Percentiles rank a stretch among this genome's conserved stretches.
phyloP scores from a whole-genome alignment of 1,140 invertebrate species.

The Pseudomyrmex gracilis region DNA sequence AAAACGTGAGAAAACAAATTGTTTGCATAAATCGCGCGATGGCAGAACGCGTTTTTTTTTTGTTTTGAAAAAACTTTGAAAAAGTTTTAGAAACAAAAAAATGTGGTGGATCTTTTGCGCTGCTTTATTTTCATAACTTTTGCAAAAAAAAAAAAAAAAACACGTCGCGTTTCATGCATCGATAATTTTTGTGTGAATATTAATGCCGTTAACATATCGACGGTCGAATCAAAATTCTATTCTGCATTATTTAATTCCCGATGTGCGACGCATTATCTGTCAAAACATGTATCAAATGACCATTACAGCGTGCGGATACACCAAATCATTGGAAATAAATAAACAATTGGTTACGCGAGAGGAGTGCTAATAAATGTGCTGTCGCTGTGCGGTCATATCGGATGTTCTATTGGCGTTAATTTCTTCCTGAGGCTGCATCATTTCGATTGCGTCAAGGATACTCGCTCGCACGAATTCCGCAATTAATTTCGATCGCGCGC shows the following conservation, averaged over 20 bases:
- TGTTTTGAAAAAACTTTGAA: background rate
- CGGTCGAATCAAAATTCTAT: constrained; percentile 22
- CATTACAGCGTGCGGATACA: constrained; percentile 20
- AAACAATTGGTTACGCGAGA: constrained; percentile 34
- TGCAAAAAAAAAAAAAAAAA: background rate
- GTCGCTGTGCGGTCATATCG: constrained; percentile 10
- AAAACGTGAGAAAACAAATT: constrained; percentile 18
- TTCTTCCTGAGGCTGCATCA: constrained; percentile 38
- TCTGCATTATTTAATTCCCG: constrained; percentile 31
- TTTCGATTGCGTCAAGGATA: constrained; percentile 45
- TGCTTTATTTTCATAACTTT: background rate
- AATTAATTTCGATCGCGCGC: constrained; percentile 39
- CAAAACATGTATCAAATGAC: constrained; percentile 21
- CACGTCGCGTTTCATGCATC: background rate
- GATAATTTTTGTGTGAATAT: constrained; percentile 6
- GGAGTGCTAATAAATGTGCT: constrained; percentile 38
- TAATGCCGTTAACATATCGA: background rate
- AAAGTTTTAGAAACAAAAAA: background rate
- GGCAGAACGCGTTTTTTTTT: background rate
- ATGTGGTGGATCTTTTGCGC: background rate
- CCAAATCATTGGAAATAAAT: constrained; percentile 47
- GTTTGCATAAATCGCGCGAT: constrained; percentile 27
- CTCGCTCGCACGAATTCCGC: constrained; percentile 25
- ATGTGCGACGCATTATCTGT: background rate
- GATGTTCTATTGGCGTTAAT: background rate